Conservation (phyloP, 2,888 invertebrate genomes). For the Emesis castigata region DNA sequence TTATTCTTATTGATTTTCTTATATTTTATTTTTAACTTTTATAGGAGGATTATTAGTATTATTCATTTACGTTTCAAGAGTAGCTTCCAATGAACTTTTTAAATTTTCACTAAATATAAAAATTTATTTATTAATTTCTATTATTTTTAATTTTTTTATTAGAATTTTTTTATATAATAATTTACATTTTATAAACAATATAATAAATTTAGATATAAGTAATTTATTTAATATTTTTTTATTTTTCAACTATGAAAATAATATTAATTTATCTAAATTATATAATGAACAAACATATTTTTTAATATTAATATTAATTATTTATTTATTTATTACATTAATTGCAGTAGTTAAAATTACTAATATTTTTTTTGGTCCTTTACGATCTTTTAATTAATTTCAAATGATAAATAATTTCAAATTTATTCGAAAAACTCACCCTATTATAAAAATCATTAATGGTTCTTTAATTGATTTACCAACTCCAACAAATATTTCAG, state of each 20-base stretch:
- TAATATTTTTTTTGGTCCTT: slow-evolving; percentile 79
- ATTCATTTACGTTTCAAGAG: slow-evolving; percentile 88
- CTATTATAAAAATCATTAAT: slow-evolving; percentile 88
- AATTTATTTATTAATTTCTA: slow-evolving; percentile 71
- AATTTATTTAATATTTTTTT: slow-evolving; percentile 74
- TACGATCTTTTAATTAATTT: slow-evolving; percentile 78
- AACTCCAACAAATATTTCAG: slow-evolving; percentile 89
- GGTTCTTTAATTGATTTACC: slow-evolving; percentile 89
- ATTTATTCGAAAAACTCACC: slow-evolving; percentile 81
- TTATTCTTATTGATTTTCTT: slow-evolving; percentile 87
- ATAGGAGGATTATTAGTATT: slow-evolving; percentile 90
- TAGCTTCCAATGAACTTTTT: slow-evolving; percentile 90
- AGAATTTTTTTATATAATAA: slow-evolving; percentile 71
- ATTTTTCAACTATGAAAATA: slow-evolving; percentile 83
- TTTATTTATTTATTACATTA: slow-evolving; percentile 89
- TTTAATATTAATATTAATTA: slow-evolving; percentile 86
- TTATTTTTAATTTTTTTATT: slow-evolving; percentile 64
- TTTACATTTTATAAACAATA: slow-evolving; percentile 77
- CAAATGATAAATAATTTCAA: slow-evolving; percentile 82
- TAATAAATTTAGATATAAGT: slow-evolving; percentile 73
- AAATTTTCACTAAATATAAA: slow-evolving; percentile 73
- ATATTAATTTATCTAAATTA: slow-evolving; percentile 84
- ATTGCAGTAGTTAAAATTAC: slow-evolving; percentile 89
- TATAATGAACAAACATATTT: slow-evolving; percentile 85
- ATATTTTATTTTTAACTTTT: slow-evolving; percentile 87